Evolutionary conservation across 2,888 invertebrate genomes (phyloP).

Genomic region (Chymomyza amoena): DNA sequence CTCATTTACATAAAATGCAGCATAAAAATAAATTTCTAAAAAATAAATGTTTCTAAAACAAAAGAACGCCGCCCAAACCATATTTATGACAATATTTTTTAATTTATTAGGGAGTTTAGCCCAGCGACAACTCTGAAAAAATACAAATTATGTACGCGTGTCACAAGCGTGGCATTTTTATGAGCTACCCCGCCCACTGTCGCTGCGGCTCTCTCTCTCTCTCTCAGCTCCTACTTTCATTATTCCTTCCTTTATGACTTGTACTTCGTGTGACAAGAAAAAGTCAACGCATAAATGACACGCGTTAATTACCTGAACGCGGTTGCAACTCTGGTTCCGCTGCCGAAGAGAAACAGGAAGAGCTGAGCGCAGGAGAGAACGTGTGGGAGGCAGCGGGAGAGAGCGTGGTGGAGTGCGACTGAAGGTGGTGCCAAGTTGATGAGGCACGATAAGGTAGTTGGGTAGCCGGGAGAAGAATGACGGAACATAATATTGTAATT

Average conservation of each 20-base stretch:
- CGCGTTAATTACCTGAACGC: constrained; percentile 62
- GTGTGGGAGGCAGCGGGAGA: not conserved
- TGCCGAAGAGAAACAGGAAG: not conserved
- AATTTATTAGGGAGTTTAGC: constrained; percentile 66
- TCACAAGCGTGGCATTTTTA: constrained; percentile 61
- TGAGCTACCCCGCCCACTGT: constrained; percentile 47
- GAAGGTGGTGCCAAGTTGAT: not conserved
- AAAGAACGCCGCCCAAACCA: constrained; percentile 9
- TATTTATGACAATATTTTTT: constrained; percentile 65
- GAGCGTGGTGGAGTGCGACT: not conserved
- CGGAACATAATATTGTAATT: constrained; percentile 70
- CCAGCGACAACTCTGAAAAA: constrained; percentile 34
- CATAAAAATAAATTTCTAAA: not conserved
- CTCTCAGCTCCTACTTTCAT: not conserved
- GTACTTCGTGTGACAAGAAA: not conserved
- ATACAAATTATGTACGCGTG: constrained; percentile 68
- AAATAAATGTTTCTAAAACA: constrained; percentile 1
- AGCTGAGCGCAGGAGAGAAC: no score
- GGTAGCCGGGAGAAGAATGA: not conserved
- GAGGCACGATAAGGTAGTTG: not conserved
- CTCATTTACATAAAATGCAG: constrained; percentile 57
- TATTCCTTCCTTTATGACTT: not conserved
- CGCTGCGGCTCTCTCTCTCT: not conserved
- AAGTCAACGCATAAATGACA: constrained; percentile 56
- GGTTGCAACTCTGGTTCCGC: constrained; percentile 33